Evolutionary conservation across 2,888 invertebrate species (phyloP), one percentile per base, ranked within the genome.

Genomic region (Syrphus vitripennis): DNA sequence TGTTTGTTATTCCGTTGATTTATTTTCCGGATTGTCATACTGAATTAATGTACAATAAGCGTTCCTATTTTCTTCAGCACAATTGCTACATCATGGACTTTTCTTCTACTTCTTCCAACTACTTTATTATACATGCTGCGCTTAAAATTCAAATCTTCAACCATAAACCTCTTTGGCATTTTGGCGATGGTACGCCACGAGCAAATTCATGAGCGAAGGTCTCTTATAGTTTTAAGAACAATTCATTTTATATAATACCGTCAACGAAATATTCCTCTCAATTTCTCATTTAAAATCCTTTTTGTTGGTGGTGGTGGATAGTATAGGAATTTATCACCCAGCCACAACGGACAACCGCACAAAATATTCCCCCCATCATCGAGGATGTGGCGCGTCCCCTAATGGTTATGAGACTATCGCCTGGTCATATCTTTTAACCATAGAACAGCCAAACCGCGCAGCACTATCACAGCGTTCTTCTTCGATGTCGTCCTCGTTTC

Each of bases 241-340:
- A 67, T 48, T 67, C 34, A 48, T 50, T 50, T 34, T 50, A 67
- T 50, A 67, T 55, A 34, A 70, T 57, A 21, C 55, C 53, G 34
- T 26, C 40, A 63, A 70, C 24, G 37, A 40, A 63, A 76, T n/a
- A n/a, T 48, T 77, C 70, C 50, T 34, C 31, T 21, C 26, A 71
- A 76, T 83, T 72, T 57, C 57, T 72, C 82, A 67, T 72, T 42
- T 40, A 12, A 81, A 84, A 76, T 76, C 80, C 75, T 45, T 71
- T 77, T 81, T 29, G 75, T 67, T 57, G 63, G 24, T 29, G 61
- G 75, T 14, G 57, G 9, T 14, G 59, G 29, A n/a, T n/a, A n/a
- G n/a, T n/a, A n/a, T n/a, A n/a, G n/a, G 65, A 65, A 83, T 83
- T 80, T 80, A 83, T 83, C 79, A 40, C 75, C 72, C 50, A 10